Evolutionary conservation across 2,888 invertebrate species (phyloP).

Genomic region (Macropis europaea): DNA sequence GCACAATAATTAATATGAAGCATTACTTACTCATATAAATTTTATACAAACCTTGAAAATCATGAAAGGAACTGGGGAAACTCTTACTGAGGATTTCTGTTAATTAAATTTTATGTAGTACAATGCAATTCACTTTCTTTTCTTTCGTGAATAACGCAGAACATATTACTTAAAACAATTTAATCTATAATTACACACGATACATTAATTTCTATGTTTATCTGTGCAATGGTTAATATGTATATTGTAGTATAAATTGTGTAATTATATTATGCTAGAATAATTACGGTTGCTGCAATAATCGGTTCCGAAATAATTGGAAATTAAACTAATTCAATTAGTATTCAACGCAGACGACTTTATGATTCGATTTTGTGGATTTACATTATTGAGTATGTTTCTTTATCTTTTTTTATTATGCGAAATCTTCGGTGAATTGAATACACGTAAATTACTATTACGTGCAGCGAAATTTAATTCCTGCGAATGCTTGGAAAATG

Average conservation of each 20-base stretch:
- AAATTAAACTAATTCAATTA: neutral
- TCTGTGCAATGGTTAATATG: too few relatives aligned
- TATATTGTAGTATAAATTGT: too few relatives aligned
- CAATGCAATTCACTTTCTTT: neutral
- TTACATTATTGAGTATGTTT: neutral
- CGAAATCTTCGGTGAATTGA: conserved; percentile 2
- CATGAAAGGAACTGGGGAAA: neutral
- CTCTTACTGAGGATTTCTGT: conserved; percentile 13
- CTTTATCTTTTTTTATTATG: neutral
- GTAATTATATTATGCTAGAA: too few relatives aligned
- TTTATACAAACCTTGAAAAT: neutral
- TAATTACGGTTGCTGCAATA: too few relatives aligned
- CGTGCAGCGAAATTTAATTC: conserved; percentile 4
- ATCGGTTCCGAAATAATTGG: too few relatives aligned
- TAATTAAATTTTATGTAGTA: conserved; percentile 1
- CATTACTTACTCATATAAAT: too few relatives aligned
- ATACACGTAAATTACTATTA: conserved; percentile 16
- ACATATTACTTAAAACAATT: neutral
- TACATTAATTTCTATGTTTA: neutral
- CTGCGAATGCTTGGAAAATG: neutral
- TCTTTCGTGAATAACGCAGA: neutral
- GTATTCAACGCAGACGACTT: neutral
- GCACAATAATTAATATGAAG: neutral
- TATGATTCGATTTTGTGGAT: neutral
- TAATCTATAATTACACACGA: neutral